Evolutionary conservation across 2,888 invertebrate genomes (phyloP).

Genomic region (Drosophila prolongata): DNA sequence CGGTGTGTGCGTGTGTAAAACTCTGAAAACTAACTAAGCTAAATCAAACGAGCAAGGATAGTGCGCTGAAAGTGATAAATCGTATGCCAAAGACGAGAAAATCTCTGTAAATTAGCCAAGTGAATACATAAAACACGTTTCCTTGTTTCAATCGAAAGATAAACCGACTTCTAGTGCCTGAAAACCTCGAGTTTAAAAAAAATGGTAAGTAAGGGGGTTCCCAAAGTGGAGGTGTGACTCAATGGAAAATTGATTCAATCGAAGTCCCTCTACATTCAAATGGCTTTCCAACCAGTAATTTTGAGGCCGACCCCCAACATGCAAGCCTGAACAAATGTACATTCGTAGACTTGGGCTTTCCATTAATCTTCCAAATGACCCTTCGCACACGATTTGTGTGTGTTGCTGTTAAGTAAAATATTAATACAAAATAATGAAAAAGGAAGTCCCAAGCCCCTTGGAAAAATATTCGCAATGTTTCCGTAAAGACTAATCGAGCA

Average conservation of each 20-base stretch:
- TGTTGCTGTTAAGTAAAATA: slow-evolving; percentile 30
- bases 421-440: slow-evolving; percentile 7
- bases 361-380: slow-evolving; percentile 38
- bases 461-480: slow-evolving; percentile 9
- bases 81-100: slow-evolving; percentile 33
- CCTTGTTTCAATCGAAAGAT: slow-evolving; percentile 26
- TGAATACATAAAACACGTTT: slow-evolving; percentile 25
- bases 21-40: neutral
- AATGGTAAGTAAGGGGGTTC: slow-evolving; percentile 56
- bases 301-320: slow-evolving; percentile 21
- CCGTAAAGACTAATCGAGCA: slow-evolving; percentile 13
- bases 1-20: slow-evolving; percentile 29
- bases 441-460: slow-evolving; percentile 3
- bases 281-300: slow-evolving; percentile 19
- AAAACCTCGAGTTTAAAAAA: slow-evolving; percentile 20
- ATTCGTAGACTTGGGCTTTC: slow-evolving; percentile 31
- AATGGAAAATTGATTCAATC: slow-evolving; percentile 15
- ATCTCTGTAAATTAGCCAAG: slow-evolving; percentile 34
- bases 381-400: slow-evolving; percentile 33
- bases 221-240: slow-evolving; percentile 6
- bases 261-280: slow-evolving; percentile 7
- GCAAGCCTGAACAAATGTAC: slow-evolving; percentile 25
- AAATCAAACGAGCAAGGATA: slow-evolving; percentile 17
- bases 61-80: slow-evolving; percentile 37
- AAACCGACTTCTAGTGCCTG: slow-evolving; percentile 20